Evolutionary conservation across 2,113 vertebrate genomes (phyloP), one percentile per base, ranked within the genome.

Genomic region (Psittacula cyanocephala): DNA sequence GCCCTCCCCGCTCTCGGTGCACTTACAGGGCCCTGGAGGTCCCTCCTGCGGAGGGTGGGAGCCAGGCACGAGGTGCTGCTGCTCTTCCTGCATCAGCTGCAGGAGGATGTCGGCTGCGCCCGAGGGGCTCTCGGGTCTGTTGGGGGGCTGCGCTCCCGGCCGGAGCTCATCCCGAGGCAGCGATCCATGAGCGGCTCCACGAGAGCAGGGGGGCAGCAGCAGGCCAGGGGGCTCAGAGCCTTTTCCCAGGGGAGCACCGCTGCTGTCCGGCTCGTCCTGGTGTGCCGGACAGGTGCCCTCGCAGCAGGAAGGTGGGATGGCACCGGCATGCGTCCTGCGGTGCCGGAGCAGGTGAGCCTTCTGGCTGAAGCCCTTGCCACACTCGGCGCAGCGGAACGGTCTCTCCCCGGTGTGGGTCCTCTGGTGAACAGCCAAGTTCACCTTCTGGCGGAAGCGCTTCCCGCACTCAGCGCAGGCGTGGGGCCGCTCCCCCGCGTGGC

Each of bases 311-410:
- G 97, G 2, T 15, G 90, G 46, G 92, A 90, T 2, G 91, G 72
- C 95, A 7, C 95, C 90, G 1, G 96, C 70, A 80, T 98, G 98
- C 44, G 97, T 98, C 44, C 97, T 77, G 86, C 94, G 96, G 95
- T 96, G 95, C 44, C 95, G 95, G 9, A 97, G 94, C 17, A 96
- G 95, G 13, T 97, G 94, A 15, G 96, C 95, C 37, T 97, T 96
- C 63, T 97, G 94, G 76, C 95, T 96, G 91, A 97, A 97, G 63
- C 92, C 95, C 37, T 96, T 95, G 2, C 94, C 97, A 5, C 97
- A 97, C 28, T 96, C 95, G 17, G 95, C 29, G 4, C 97, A 97
- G 74, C 90, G 95, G 89, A 96, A 97, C 0, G 96, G 95, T 13
- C 97, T 64, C 87, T 97, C 97, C 1, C 96, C 97, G 0, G 95